Evolutionary conservation across 1,140 invertebrate species (phyloP).

Genomic region (Drosophila baimaii): DNA sequence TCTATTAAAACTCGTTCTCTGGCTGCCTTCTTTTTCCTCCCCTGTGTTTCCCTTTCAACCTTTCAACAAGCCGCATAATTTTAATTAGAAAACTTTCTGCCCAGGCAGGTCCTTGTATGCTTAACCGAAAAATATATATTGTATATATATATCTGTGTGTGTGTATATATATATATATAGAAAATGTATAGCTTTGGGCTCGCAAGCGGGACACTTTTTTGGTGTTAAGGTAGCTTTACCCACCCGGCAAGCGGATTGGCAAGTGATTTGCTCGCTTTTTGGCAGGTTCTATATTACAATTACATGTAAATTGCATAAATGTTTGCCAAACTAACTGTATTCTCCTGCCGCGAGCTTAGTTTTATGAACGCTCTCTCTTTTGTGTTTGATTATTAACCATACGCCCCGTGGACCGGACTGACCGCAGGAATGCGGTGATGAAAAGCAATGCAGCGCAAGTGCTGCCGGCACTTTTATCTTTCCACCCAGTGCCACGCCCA

Average conservation of each 20-base stretch:
- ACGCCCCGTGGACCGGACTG: slow-evolving; percentile 51
- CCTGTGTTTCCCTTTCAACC: slow-evolving; percentile 28
- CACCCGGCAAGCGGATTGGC: slow-evolving; percentile 14
- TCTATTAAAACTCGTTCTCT: slow-evolving; percentile 63
- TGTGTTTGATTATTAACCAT: slow-evolving; percentile 52
- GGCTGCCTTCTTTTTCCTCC: not conserved
- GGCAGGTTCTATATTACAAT: slow-evolving; percentile 16
- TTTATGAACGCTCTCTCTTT: slow-evolving; percentile 18
- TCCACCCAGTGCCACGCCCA: slow-evolving; percentile 11
- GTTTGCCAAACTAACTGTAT: not conserved
- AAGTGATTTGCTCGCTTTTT: not conserved
- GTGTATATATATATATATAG: slow-evolving; percentile 16
- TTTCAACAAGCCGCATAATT: slow-evolving; percentile 61
- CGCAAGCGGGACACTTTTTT: slow-evolving; percentile 41
- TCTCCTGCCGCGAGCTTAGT: not conserved
- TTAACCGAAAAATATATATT: slow-evolving; percentile 28
- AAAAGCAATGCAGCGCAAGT: slow-evolving; percentile 41
- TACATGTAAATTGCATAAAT: slow-evolving; percentile 11
- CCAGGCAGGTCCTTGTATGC: slow-evolving; percentile 24
- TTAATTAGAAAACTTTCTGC: slow-evolving; percentile 78
- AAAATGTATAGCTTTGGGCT: slow-evolving; percentile 18
- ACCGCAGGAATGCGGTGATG: slow-evolving; percentile 7
- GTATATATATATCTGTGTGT: not conserved
- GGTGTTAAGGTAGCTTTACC: slow-evolving; percentile 24
- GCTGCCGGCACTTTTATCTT: slow-evolving; percentile 49